These are phyloP conservation scores for Linyphia triangularis DNA, from an alignment of 2,888 invertebrate genomes.

Conservation along the genomic window DNA sequence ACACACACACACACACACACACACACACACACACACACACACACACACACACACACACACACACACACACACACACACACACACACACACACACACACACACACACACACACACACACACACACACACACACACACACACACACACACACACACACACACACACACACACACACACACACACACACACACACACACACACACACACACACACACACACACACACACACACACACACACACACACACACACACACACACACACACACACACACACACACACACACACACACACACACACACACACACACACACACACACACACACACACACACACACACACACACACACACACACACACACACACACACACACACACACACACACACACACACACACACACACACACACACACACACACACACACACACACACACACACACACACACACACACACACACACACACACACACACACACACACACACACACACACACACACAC, in stretches of 20 bases:
- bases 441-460: constrained; percentile 28
- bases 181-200: constrained; percentile 9
- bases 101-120: background rate
- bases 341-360: constrained; percentile 27
- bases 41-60: constrained; percentile 9
- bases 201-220: constrained; percentile 8
- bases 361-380: constrained; percentile 27
- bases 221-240: constrained; percentile 25
- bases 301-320: constrained; percentile 27
- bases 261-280: constrained; percentile 27
- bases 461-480: constrained; percentile 39
- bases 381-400: constrained; percentile 27
- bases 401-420: constrained; percentile 27
- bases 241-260: constrained; percentile 27
- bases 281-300: constrained; percentile 27
- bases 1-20: constrained; percentile 9
- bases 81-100: constrained; percentile 9
- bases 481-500: constrained; percentile 35
- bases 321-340: constrained; percentile 27
- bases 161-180: constrained; percentile 9
- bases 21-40: constrained; percentile 9
- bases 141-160: constrained; percentile 9
- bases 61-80: constrained; percentile 9
- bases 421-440: constrained; percentile 27
- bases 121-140: constrained; percentile 5